Percentiles rank a stretch among this genome's conserved stretches.
Evolutionary conservation across 1,140 invertebrate genomes (phyloP).

Genomic region (Trachymyrmex cornetzi): DNA sequence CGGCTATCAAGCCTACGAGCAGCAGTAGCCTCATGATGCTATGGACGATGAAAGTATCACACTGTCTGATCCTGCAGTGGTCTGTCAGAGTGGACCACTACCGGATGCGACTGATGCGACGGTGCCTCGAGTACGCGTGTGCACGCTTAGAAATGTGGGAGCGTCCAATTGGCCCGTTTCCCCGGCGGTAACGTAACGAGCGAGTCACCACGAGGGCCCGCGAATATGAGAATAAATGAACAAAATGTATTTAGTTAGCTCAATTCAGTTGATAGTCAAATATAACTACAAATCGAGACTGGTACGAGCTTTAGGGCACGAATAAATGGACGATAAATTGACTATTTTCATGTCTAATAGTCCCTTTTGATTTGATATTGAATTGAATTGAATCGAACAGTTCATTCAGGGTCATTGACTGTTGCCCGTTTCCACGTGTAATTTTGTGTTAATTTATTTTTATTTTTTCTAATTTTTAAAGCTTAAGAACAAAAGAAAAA

Average conservation of each 20-base stretch:
- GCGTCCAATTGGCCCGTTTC: slow-evolving; percentile 54
- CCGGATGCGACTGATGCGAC: slow-evolving; percentile 39
- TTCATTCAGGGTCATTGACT: no score
- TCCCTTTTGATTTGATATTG: neutral
- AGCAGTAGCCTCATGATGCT: slow-evolving; percentile 67
- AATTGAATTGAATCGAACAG: neutral
- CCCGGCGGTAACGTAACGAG: neutral
- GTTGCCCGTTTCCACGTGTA: no score
- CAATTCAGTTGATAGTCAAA: neutral
- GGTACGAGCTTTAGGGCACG: neutral
- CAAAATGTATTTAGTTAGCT: neutral
- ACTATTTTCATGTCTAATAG: neutral
- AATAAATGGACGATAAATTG: neutral
- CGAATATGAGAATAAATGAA: neutral
- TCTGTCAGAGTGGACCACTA: slow-evolving; percentile 41
- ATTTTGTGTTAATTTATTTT: neutral
- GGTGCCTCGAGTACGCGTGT: slow-evolving; percentile 48
- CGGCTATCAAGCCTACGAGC: slow-evolving; percentile 68
- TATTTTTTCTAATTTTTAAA: neutral
- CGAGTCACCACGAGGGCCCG: neutral
- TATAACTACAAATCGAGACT: neutral
- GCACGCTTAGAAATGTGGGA: slow-evolving; percentile 69
- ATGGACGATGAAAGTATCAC: neutral
- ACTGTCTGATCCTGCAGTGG: neutral
- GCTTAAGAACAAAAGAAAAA: no score